These are phyloP conservation scores for Percopsis transmontana DNA, from an alignment of 2,113 vertebrate genomes.

Conservation along the genomic window DNA sequence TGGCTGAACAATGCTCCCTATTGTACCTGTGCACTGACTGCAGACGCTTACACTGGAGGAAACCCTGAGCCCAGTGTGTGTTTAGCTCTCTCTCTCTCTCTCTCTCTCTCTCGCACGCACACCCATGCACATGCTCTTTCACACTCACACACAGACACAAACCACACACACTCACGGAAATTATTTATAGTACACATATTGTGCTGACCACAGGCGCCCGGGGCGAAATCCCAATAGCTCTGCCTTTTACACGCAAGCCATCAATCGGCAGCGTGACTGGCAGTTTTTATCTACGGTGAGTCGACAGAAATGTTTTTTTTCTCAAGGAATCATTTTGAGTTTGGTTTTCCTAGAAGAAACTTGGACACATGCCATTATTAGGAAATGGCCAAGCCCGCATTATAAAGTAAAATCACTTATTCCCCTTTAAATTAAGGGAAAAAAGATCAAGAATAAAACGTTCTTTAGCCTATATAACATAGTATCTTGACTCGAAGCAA, in stretches of 20 bases:
- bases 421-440: background rate
- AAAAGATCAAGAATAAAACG: background rate
- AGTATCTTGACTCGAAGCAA: background rate
- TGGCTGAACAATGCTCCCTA: slow-evolving; percentile 83
- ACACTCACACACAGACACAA: slow-evolving; percentile 42
- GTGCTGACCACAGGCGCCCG: slow-evolving; percentile 72
- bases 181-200: slow-evolving; percentile 74
- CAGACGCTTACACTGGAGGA: slow-evolving; percentile 71
- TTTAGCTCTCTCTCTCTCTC: slow-evolving; percentile 20
- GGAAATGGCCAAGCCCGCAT: background rate
- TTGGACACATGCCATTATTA: slow-evolving; percentile 8
- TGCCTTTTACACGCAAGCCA: slow-evolving; percentile 79
- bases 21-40: slow-evolving; percentile 79
- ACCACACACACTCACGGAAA: slow-evolving; percentile 51
- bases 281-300: slow-evolving; percentile 41
- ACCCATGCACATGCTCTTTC: background rate
- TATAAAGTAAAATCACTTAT: background rate
- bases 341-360: slow-evolving; percentile 15
- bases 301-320: background rate
- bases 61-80: slow-evolving; percentile 75
- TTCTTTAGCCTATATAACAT: background rate
- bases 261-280: slow-evolving; percentile 66
- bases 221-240: slow-evolving; percentile 69
- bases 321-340: background rate
- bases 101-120: slow-evolving; percentile 3